These are phyloP conservation scores for Amiota mariae DNA, from an alignment of 2,888 invertebrate species.

Conservation along the genomic window DNA sequence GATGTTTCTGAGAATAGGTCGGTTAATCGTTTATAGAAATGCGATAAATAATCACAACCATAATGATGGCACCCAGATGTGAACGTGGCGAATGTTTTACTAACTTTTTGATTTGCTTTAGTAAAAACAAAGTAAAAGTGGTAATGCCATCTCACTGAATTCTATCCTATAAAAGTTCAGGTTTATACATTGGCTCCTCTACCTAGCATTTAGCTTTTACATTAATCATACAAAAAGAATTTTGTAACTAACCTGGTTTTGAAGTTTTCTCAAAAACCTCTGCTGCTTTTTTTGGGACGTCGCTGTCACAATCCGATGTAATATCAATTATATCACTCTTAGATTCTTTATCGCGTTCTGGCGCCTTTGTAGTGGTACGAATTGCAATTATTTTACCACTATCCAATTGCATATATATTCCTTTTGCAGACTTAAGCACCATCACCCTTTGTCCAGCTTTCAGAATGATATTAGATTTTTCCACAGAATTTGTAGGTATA, in stretches of 20 bases:
- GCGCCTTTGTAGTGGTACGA: constrained; percentile 72
- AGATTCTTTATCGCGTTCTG: constrained; percentile 56
- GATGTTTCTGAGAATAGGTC: too few relatives aligned
- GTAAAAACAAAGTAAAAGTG: too few relatives aligned
- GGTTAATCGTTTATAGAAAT: too few relatives aligned
- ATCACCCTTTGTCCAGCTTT: constrained; percentile 96
- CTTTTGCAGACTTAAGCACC: constrained; percentile 95
- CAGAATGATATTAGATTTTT: constrained; percentile 90
- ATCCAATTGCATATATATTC: constrained; percentile 95
- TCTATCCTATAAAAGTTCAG: too few relatives aligned
- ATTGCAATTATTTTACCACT: constrained; percentile 97
- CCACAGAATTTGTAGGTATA: constrained; percentile 92
- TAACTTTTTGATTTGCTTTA: too few relatives aligned
- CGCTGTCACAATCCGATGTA: constrained; percentile 63
- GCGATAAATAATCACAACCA: too few relatives aligned
- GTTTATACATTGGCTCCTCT: too few relatives aligned
- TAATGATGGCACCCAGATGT: too few relatives aligned
- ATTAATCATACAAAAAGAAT: constrained; percentile 17
- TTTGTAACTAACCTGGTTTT: not conserved
- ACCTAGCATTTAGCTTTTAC: too few relatives aligned
- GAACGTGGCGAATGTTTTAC: too few relatives aligned
- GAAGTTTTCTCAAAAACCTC: not conserved
- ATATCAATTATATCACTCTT: constrained; percentile 69
- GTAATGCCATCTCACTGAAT: too few relatives aligned
- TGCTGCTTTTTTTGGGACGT: constrained; percentile 45